Base-by-base conservation (phyloP, 2,888 invertebrate genomes). In the Onchidella celtica region DNA sequence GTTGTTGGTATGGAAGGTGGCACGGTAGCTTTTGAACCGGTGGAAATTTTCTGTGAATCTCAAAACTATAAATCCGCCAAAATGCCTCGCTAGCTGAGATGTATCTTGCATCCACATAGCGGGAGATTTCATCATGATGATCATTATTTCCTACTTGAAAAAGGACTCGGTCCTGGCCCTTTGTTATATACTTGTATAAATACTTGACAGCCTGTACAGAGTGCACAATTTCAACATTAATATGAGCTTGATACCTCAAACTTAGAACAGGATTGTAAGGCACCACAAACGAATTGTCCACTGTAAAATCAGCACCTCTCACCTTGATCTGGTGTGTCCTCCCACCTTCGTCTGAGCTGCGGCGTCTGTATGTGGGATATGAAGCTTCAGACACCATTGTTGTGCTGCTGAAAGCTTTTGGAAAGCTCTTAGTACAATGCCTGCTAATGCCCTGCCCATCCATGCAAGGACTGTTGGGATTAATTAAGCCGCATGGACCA, bases 141-240 rank as follows among this genome's bases (percentile, higher is more conserved):
- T 61, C 61, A 61, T 24, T 17, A 24, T 61, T 6, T 61, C 6
- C 4, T 24, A 61, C n/a, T 9, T n/a, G 4, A 61, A 17, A 61
- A n/a, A 17, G 11, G 55, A n/a, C 55, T 14, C 55, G 27, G n/a
- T 32, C 66, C 29, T 66, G 32, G 6, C 66, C 34, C 66, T 27
- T 34, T 11, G 29, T n/a, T 3, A 66, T 24, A 32, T 66, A 66
- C 32, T 66, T 27, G 24, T 14, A 27, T 4, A 72, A 32, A 47
- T 47, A 72, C 29, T 72, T 72, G 3, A 72, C 72, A 24, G 55
- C 55, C 29, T 72, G 72, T 47, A 72, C 47, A 2, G 72, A 47
- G 27, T 55, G 11, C 11, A n/a, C 24, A 55, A 72, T 72, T 55
- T 72, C 47, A 55, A 72, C 47, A 72, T 72, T 55, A 27, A 47